Percentiles rank a stretch among this genome's conserved stretches.
Evolutionary conservation across 2,113 vertebrate species (phyloP).

Genomic region (Bubo scandiacus): DNA sequence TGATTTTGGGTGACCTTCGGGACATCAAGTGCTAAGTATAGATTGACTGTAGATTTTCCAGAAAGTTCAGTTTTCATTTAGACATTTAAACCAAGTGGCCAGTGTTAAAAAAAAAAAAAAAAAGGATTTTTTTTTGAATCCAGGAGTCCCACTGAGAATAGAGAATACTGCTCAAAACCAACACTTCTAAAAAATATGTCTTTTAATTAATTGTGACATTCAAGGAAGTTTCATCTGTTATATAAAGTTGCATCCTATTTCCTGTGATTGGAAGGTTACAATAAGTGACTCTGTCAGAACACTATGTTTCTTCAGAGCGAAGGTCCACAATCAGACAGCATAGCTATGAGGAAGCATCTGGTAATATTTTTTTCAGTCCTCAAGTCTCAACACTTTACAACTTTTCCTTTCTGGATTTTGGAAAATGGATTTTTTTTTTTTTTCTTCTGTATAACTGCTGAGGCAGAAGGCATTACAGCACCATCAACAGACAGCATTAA

Average conservation of each 20-base stretch:
- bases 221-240: background rate
- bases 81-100: background rate
- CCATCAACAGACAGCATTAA: background rate
- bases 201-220: background rate
- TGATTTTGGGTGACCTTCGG: background rate
- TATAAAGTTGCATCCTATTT: background rate
- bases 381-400: background rate
- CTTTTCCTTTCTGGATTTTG: background rate
- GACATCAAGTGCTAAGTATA: background rate
- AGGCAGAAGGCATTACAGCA: background rate
- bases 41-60: background rate
- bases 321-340: background rate
- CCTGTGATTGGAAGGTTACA: background rate
- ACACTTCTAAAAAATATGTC: background rate
- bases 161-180: background rate
- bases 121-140: too few species aligned
- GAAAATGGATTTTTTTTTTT: background rate
- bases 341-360: background rate
- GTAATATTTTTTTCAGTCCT: background rate
- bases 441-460: rapidly evolving
- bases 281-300: background rate
- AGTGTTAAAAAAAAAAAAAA: background rate
- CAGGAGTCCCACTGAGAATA: background rate
- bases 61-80: background rate
- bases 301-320: background rate